These are phyloP conservation scores for Pterostichus niger DNA, from an alignment of 2,888 invertebrate species.

Conservation along the genomic window DNA sequence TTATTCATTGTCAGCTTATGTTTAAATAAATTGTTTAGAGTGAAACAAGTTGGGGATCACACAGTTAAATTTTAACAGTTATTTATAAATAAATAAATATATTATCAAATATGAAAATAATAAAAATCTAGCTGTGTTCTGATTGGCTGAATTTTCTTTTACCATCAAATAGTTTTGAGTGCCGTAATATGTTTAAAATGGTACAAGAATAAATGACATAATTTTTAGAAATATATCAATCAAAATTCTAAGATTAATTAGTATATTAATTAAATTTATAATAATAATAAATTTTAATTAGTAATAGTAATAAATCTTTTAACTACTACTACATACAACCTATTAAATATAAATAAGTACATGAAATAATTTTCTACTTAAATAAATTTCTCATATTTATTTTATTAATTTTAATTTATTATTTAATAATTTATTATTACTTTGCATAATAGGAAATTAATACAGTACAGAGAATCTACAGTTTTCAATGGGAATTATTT, in stretches of 20 bases:
- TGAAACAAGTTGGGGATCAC: neutral
- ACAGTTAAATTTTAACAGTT: neutral
- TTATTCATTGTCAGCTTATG: too few species aligned
- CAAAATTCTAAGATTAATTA: slow-evolving; percentile 34
- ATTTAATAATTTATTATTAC: too few species aligned
- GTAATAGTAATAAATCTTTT: slow-evolving; percentile 10
- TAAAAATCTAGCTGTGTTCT: neutral
- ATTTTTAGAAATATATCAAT: slow-evolving; percentile 2
- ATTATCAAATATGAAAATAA: neutral
- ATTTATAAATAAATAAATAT: neutral
- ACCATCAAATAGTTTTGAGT: too few species aligned
- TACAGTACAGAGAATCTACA: too few species aligned
- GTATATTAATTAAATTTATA: slow-evolving; percentile 43
- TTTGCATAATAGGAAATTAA: too few species aligned
- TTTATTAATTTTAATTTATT: too few species aligned
- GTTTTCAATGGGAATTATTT: too few species aligned
- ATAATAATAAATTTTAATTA: slow-evolving; percentile 28
- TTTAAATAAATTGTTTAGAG: neutral
- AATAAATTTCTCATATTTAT: too few species aligned
- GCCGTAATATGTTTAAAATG: too few species aligned
- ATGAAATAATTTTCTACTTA: too few species aligned
- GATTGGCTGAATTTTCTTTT: too few species aligned
- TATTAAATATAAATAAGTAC: too few species aligned
- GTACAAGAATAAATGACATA: slow-evolving; percentile 1
- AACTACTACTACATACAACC: neutral